phyloP scores from a whole-genome alignment of 2,113 vertebrate genomes.

The Cyphomyrus discorhynchus region DNA sequence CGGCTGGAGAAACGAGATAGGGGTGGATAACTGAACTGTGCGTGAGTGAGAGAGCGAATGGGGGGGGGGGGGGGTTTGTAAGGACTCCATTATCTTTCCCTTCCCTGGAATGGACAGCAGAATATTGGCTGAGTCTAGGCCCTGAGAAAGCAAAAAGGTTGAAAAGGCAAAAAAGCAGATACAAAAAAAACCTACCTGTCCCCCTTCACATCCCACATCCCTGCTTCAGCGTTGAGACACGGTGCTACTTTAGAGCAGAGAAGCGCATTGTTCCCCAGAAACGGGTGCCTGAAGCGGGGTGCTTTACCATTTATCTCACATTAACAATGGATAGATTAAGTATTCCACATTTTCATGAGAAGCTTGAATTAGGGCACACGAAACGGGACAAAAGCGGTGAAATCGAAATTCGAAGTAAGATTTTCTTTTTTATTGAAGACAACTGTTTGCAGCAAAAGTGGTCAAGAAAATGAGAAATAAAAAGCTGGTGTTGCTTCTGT shows the following conservation, averaged over 20 bases:
- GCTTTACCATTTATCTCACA: background rate
- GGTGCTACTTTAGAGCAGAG: background rate
- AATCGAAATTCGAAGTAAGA: background rate
- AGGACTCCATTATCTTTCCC: background rate
- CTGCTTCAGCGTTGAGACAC: background rate
- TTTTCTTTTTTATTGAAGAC: background rate
- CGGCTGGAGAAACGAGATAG: conserved; percentile 52
- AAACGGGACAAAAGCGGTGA: background rate
- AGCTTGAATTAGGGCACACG: background rate
- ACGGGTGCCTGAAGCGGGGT: background rate
- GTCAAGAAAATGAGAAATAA: background rate
- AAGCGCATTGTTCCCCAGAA: background rate
- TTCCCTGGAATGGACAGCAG: conserved; percentile 15
- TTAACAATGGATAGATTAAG: background rate
- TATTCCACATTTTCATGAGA: background rate
- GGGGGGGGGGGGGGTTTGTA: no score
- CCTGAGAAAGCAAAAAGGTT: background rate
- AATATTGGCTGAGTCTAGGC: background rate
- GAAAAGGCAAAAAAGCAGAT: background rate
- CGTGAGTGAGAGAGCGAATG: background rate
- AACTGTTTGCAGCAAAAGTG: background rate
- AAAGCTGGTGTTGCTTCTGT: background rate
- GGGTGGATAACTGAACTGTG: background rate
- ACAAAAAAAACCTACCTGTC: background rate
- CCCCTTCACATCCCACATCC: background rate